A percentile compares a stretch with the other conserved stretches of the same genome.
Evolutionary conservation across 2,888 invertebrate species (phyloP).

Genomic region (Ennomos erosarius): DNA sequence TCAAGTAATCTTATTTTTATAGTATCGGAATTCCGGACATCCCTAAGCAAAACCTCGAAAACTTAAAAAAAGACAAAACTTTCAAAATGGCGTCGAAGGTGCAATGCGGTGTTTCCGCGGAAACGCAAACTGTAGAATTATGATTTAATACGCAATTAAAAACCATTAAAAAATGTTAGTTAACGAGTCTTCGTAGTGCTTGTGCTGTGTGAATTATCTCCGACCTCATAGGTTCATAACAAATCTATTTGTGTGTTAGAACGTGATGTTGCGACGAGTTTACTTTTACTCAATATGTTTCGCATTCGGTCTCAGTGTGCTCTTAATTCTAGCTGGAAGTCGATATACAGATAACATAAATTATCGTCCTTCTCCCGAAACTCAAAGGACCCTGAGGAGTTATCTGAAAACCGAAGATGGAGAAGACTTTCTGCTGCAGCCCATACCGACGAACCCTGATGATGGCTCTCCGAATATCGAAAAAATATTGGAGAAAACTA

Average conservation of each 20-base stretch:
- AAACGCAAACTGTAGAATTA: constrained; percentile 73
- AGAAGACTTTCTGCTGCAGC: constrained; percentile 60
- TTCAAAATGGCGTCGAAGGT: constrained; percentile 76
- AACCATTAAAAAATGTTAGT: constrained; percentile 70
- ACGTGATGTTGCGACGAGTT: constrained; percentile 81
- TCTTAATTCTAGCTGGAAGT: constrained; percentile 82
- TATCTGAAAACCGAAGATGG: constrained; percentile 87
- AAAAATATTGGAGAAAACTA: constrained; percentile 70
- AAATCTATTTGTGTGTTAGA: constrained; percentile 56
- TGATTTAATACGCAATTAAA: constrained; percentile 68
- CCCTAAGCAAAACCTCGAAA: too few species aligned
- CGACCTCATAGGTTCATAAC: constrained; percentile 49
- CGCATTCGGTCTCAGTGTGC: constrained; percentile 81
- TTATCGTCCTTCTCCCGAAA: constrained; percentile 77
- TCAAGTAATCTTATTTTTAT: too few species aligned
- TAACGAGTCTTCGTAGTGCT: constrained; percentile 67
- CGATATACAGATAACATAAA: constrained; percentile 82
- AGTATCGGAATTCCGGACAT: too few species aligned
- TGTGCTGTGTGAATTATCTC: constrained; percentile 57
- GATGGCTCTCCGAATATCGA: constrained; percentile 71
- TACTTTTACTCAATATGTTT: constrained; percentile 83
- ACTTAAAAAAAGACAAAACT: too few species aligned
- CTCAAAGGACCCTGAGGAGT: constrained; percentile 71
- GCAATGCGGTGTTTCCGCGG: constrained; percentile 84
- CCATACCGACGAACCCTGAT: constrained; percentile 67